Evolutionary conservation across 2,113 vertebrate genomes (phyloP), one percentile per base, ranked within the genome.

Genomic region (Porphyrio hochstetteri): DNA sequence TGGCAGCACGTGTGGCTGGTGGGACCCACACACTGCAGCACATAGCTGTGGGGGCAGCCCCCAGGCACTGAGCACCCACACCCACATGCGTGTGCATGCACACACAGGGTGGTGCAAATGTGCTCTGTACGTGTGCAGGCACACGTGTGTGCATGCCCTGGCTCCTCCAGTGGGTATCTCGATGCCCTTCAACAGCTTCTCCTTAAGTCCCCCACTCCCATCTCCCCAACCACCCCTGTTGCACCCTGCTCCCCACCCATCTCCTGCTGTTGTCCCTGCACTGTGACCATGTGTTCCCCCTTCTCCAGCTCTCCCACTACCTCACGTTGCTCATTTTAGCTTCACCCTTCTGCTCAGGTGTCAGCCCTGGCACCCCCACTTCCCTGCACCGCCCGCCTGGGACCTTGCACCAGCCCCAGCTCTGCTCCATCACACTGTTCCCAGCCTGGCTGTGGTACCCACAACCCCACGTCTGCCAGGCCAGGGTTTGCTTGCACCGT

Each of bases 271-370:
- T 0, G 0, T 7, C 11, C 10, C 31, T 59, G 24, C 9, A 1
- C 63, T 35, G 44, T 17, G 8, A 14, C 35, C 14, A 11, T 0
- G 0, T 38, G 57, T 23, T n/a, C 14, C 20, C 11, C 11, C 10
- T 56, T 52, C 38, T 35, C 52, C 3, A 0, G 13, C 44, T 40
- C 16, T 63, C 31, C n/a, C 33, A 4, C 11, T 3, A 0, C 63
- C 15, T 8, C 10, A 7, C 0, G 0, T 38, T n/a, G 40, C 31
- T 67, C 5, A 0, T 79, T 80, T 71, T 5, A 63, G 17, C 29
- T 1, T 1, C 56, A 29, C 12, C 24, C 27, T 89, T 40, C 35
- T 28, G 40, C 67, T 64, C 50, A n/a, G 42, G 20, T 33, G 6
- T 38, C 59, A 64, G 11, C 23, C 44, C 0, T 5, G 7, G 23